Conservation (phyloP, 1,140 invertebrate genomes). For the Microvelia longipes region DNA sequence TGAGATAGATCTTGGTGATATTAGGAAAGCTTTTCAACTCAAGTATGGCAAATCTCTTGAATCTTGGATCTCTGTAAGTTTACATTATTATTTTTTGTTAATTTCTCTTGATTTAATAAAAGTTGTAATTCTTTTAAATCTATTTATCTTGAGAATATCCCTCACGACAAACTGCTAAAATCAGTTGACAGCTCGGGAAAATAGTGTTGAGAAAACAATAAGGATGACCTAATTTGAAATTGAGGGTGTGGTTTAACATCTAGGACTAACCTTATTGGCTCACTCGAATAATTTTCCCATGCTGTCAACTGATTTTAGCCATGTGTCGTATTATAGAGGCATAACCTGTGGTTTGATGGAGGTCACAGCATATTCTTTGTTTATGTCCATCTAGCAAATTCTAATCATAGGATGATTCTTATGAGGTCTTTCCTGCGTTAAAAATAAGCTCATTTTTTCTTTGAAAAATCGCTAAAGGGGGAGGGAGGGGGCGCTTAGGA, state of each 20-base stretch:
- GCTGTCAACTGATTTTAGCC: too few species aligned
- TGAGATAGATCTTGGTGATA: constrained; percentile 81
- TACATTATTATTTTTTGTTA: neutral
- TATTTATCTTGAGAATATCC: neutral
- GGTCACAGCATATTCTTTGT: neutral
- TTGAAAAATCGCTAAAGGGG: too few species aligned
- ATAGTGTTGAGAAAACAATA: too few species aligned
- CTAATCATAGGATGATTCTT: neutral
- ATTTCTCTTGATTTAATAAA: neutral
- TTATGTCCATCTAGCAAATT: neutral
- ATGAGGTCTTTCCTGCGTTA: too few species aligned
- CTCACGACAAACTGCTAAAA: neutral
- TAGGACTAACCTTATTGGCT: too few species aligned
- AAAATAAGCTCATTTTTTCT: too few species aligned
- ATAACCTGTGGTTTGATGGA: neutral
- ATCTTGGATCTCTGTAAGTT: constrained; percentile 51
- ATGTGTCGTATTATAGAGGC: too few species aligned
- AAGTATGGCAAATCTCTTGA: constrained; percentile 72
- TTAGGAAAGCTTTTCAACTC: constrained; percentile 74
- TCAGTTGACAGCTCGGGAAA: too few species aligned
- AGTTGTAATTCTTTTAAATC: neutral
- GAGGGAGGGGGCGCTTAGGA: too few species aligned
- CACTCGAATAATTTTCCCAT: too few species aligned
- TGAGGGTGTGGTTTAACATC: too few species aligned
- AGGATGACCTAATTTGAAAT: too few species aligned